phyloP scores from a whole-genome alignment of 1,140 invertebrate genomes.

The Drosophila suzukii region DNA sequence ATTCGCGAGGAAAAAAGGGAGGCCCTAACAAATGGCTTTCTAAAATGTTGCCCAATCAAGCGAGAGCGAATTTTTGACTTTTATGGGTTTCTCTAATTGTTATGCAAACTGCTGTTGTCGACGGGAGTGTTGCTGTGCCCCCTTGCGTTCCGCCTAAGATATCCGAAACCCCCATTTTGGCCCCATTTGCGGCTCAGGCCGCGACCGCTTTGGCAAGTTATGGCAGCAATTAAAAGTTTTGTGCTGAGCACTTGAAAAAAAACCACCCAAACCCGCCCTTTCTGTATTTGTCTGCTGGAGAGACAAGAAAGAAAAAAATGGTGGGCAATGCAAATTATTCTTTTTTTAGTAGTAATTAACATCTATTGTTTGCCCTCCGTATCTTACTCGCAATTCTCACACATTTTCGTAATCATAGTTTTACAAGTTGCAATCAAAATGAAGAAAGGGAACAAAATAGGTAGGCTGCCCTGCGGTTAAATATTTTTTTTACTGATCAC shows the following conservation, averaged over 20 bases:
- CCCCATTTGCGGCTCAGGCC: conserved; percentile 48
- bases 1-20: not conserved
- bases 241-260: conserved; percentile 56
- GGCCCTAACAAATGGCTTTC: conserved; percentile 42
- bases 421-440: not conserved
- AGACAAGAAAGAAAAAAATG: conserved; percentile 11
- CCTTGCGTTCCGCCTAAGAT: conserved; percentile 11
- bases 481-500: too few relatives aligned
- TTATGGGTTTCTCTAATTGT: conserved; percentile 70
- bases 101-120: conserved; percentile 62
- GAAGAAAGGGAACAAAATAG: not conserved
- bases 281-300: conserved; percentile 16
- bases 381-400: conserved; percentile 12
- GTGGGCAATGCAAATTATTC: conserved; percentile 27
- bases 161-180: conserved; percentile 18
- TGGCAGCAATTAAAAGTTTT: conserved; percentile 76
- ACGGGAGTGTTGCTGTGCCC: conserved; percentile 22
- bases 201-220: conserved; percentile 65
- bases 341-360: conserved; percentile 32
- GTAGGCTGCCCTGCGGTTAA: too few relatives aligned
- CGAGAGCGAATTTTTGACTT: conserved; percentile 58
- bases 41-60: conserved; percentile 58
- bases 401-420: conserved; percentile 20
- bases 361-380: conserved; percentile 31
- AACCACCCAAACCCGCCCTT: conserved; percentile 8